Conservation (phyloP, 2,113 vertebrate species). For the Nerophis lumbriciformis region DNA sequence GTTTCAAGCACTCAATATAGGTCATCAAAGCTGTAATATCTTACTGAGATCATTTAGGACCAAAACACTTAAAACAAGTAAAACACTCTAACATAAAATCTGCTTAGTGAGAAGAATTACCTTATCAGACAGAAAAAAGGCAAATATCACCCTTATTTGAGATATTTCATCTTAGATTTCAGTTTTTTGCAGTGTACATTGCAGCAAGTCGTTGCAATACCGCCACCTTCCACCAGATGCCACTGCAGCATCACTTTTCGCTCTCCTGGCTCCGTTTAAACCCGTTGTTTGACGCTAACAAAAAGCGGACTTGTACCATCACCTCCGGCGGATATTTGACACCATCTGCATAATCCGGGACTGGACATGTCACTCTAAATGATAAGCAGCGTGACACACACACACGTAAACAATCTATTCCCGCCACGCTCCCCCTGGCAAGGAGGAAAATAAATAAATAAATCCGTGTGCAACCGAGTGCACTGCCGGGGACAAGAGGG, state of each 20-base stretch:
- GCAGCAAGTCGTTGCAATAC: constrained; percentile 16
- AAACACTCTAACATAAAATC: too few species aligned
- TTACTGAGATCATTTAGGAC: too few species aligned
- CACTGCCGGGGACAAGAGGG: constrained; percentile 45
- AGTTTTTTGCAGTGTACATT: too few species aligned
- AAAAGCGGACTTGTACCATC: constrained; percentile 12
- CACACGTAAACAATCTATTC: constrained; percentile 18
- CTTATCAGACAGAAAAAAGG: too few species aligned
- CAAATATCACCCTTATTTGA: too few species aligned
- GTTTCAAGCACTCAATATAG: too few species aligned
- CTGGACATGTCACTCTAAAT: constrained; percentile 14
- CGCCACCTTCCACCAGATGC: constrained; percentile 51
- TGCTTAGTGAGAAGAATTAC: too few species aligned
- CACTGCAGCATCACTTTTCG: constrained; percentile 37
- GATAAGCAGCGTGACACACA: constrained; percentile 16
- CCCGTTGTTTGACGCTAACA: constrained; percentile 1
- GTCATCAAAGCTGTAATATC: too few species aligned
- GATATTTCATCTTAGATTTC: too few species aligned
- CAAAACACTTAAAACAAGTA: too few species aligned
- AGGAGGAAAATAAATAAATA: background rate
- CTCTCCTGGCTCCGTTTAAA: background rate
- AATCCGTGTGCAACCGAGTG: constrained; percentile 37
- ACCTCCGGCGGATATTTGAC: constrained; percentile 17
- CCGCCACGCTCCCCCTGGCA: constrained; percentile 15
- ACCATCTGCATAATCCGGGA: constrained; percentile 19